Evolutionary conservation across 2,797 vertebrate genomes (phyloP), one percentile per base, ranked within the genome.

Genomic region (Manis javanica): DNA sequence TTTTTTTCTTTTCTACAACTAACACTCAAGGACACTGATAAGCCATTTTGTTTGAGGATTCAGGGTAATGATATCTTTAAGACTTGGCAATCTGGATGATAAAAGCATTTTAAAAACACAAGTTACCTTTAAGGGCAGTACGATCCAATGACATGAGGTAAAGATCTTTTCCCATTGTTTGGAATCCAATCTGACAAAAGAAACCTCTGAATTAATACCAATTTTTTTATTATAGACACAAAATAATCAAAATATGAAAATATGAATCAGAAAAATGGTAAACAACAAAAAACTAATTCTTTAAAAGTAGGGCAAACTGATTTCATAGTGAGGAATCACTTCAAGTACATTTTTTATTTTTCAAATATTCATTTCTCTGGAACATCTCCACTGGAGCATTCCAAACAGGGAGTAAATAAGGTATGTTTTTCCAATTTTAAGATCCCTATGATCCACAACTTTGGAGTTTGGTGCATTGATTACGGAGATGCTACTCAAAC

Each of bases 181-280:
- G 87, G 37, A 81, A 72, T 21, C 7, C 9, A 59, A 24, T 75
- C 96, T 96, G 77, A 57, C 14, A 94, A 93, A 96, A 87, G 37
- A 24, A 97, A 96, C 5, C 15, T 88, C 51, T 55, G 31, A 9
- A 37, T 97, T 93, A 95, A 6, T 71, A 74, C 29, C 68, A 49
- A 51, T 26, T 79, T 29, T 46, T 89, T 75, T 57, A 37, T 51
- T 61, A 21, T 49, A 84, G 51, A 23, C 55, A 75, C 57, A 95
- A 37, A 91, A 39, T 69, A 82, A 61, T 91, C 57, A 72, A 79
- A 88, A 69, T 83, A 63, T 86, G 77, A 94, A 95, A 93, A 46
- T 12, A 15, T 23, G 79, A 82, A 46, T 0, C 26, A 92, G 46
- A 46, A 34, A 34, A 77, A 55, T 8, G 3, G n/a, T 19, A 59